phyloP scores from a whole-genome alignment of 2,888 invertebrate species.

The Eueremaeus valkanovi region DNA sequence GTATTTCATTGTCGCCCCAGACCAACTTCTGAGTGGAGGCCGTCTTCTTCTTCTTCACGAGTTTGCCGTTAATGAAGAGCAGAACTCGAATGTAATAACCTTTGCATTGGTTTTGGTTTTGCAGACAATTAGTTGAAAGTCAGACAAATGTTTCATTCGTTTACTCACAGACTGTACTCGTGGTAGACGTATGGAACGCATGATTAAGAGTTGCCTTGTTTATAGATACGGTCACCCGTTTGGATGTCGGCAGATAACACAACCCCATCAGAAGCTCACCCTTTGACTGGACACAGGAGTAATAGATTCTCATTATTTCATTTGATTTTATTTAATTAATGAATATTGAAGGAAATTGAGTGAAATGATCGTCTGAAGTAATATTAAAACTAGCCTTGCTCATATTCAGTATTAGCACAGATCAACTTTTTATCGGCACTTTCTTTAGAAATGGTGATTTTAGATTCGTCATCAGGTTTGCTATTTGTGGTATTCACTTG shows the following conservation, averaged over 20 bases:
- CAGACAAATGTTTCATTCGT: background rate
- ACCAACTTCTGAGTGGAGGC: constrained; percentile 33
- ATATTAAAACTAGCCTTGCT: too few species aligned
- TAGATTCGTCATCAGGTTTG: too few species aligned
- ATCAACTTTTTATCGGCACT: too few species aligned
- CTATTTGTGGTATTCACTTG: too few species aligned
- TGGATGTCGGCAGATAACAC: constrained; percentile 42
- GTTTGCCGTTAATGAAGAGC: constrained; percentile 42
- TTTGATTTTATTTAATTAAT: too few species aligned
- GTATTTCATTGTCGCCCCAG: constrained; percentile 38
- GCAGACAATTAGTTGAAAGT: background rate
- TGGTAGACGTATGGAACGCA: background rate
- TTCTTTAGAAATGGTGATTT: too few species aligned
- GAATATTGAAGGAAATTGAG: too few species aligned
- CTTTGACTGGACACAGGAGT: constrained; percentile 28
- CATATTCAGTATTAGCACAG: too few species aligned
- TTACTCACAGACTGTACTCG: background rate
- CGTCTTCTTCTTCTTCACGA: constrained; percentile 44
- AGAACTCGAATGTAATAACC: constrained; percentile 41
- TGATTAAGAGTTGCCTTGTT: constrained; percentile 39
- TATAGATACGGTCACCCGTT: constrained; percentile 37
- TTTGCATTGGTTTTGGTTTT: background rate
- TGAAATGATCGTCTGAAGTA: too few species aligned
- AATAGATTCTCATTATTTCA: background rate
- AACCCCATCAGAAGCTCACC: constrained; percentile 37